Percentiles rank a stretch among this genome's conserved stretches.
Conservation (phyloP, 1,140 invertebrate species). For the Teleogryllus occipitalis region DNA sequence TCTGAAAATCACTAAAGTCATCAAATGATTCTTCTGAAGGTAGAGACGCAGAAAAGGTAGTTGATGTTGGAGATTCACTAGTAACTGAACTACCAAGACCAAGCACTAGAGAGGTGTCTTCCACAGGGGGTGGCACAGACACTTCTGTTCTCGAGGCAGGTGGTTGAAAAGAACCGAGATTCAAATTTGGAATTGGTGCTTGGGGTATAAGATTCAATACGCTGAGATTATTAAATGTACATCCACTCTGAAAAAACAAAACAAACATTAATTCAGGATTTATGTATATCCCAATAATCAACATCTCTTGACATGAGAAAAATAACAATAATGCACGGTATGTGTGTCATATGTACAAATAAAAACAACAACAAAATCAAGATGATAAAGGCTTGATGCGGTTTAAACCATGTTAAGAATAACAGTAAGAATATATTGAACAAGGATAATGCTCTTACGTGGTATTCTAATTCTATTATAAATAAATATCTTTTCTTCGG, state of each 20-base stretch:
- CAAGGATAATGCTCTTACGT: no score
- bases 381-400: no score
- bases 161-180: slow-evolving; percentile 30
- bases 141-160: neutral
- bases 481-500: no score
- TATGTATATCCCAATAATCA: neutral
- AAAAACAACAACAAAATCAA: no score
- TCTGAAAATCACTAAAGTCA: slow-evolving; percentile 53
- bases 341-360: no score
- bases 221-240: slow-evolving; percentile 41
- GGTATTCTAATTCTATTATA: no score
- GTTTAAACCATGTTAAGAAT: no score
- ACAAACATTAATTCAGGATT: neutral
- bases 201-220: slow-evolving; percentile 43
- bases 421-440: no score
- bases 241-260: slow-evolving; percentile 38
- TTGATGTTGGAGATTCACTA: slow-evolving; percentile 10
- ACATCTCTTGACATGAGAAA: no score
- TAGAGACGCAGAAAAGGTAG: neutral
- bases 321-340: no score
- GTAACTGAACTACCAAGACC: no score
- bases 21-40: slow-evolving; percentile 33
- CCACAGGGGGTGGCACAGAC: neutral
- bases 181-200: slow-evolving; percentile 45
- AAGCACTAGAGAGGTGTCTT: no score